Evolutionary conservation across 2,888 invertebrate species (phyloP).

Genomic region (Tiliacea citrago): DNA sequence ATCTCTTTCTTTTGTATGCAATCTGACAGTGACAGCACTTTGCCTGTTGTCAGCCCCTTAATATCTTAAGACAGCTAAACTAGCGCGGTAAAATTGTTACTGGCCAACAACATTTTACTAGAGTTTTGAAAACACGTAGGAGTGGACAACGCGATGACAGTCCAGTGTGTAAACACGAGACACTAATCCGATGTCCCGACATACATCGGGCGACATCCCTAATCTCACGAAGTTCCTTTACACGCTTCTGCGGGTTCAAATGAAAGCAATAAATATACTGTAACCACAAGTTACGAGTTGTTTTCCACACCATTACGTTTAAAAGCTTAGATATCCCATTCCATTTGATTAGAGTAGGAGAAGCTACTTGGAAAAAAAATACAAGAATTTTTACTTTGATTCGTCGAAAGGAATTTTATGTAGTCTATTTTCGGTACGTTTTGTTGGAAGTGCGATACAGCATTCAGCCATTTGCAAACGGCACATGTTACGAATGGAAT

Average conservation of each 20-base stretch:
- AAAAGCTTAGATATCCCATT: conserved; percentile 41
- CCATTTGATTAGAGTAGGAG: conserved; percentile 31
- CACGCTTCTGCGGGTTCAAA: conserved; percentile 36
- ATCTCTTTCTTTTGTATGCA: no score
- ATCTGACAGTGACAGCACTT: no score
- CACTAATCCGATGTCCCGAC: not conserved
- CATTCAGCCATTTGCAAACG: conserved; percentile 40
- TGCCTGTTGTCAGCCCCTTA: no score
- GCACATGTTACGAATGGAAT: conserved; percentile 33
- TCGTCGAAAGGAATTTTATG: conserved; percentile 9
- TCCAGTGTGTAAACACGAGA: not conserved
- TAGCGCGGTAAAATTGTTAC: no score
- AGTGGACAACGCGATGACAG: not conserved
- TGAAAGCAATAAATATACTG: conserved; percentile 54
- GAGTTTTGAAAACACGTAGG: no score
- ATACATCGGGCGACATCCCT: conserved; percentile 4
- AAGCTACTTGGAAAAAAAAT: not conserved
- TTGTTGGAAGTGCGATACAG: conserved; percentile 35
- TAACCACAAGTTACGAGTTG: conserved; percentile 50
- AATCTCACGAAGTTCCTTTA: conserved; percentile 11
- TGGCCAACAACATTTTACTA: not conserved
- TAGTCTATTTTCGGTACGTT: conserved; percentile 25
- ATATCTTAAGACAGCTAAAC: no score
- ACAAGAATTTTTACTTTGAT: not conserved
- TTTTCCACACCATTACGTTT: conserved; percentile 39